A percentile compares a stretch with the other conserved stretches of the same genome.
phyloP scores from a whole-genome alignment of 2,888 invertebrate genomes.

The Terebella lapidaria region DNA sequence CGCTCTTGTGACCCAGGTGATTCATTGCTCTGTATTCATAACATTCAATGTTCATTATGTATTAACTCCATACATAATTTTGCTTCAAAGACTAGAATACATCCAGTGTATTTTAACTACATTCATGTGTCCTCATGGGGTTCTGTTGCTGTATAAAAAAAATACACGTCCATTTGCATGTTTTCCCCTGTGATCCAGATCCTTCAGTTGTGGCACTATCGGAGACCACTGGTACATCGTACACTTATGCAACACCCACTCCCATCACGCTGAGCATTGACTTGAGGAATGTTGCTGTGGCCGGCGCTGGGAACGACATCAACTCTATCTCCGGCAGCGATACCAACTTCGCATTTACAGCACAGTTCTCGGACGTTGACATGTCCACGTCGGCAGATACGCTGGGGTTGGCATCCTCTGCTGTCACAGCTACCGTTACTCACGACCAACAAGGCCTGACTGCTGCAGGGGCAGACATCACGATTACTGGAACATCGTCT shows the following conservation, averaged over 20 bases:
- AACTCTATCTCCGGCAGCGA: not conserved
- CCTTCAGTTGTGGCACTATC: not conserved
- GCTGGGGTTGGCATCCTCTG: not conserved
- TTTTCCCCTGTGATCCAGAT: not conserved
- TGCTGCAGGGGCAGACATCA: slow-evolving; percentile 1
- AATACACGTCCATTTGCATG: no score
- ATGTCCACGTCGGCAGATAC: not conserved
- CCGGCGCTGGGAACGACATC: not conserved
- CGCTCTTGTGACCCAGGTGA: no score
- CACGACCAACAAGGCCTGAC: not conserved
- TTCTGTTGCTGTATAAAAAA: no score
- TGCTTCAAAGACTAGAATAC: no score
- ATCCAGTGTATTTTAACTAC: no score
- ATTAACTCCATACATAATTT: no score
- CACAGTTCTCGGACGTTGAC: not conserved
- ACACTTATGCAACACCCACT: not conserved
- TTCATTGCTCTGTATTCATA: no score
- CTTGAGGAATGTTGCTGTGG: not conserved
- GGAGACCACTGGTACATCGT: not conserved
- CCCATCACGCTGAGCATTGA: not conserved
- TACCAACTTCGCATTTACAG: not conserved
- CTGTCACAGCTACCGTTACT: not conserved
- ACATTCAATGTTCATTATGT: no score
- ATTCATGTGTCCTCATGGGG: no score
- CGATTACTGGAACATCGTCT: not conserved